Conservation (phyloP, 37 sponge, comb jelly and placozoan genomes). For the Ephydatia muelleri region DNA sequence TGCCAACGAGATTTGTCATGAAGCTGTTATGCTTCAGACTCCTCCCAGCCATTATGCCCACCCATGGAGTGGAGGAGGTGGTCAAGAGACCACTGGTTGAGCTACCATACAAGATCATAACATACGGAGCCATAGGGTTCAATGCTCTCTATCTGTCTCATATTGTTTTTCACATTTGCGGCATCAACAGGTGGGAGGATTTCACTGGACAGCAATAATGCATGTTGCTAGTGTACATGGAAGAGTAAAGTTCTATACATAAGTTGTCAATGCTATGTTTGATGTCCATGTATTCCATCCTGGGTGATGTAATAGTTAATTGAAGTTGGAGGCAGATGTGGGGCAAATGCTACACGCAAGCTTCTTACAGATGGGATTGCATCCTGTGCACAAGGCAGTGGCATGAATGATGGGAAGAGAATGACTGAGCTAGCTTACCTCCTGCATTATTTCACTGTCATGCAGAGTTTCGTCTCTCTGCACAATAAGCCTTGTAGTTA, state of each 20-base stretch:
- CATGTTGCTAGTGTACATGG: too few relatives aligned
- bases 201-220: too few relatives aligned
- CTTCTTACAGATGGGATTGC: constrained; percentile 11
- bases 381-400: background rate
- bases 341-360: constrained; percentile 62
- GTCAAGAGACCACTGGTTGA: constrained; percentile 79
- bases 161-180: constrained; percentile 52
- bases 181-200: constrained; percentile 34
- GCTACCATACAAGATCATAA: constrained; percentile 86
- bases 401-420: background rate
- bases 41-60: constrained; percentile 83
- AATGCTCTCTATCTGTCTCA: constrained; percentile 38
- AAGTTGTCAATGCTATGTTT: background rate
- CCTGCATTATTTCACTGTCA: background rate
- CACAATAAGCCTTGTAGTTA: constrained; percentile 64
- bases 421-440: background rate
- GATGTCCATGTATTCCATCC: constrained; percentile 59
- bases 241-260: background rate
- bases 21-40: constrained; percentile 82
- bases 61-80: constrained; percentile 71
- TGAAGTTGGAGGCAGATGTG: constrained; percentile 70
- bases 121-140: constrained; percentile 80
- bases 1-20: constrained; percentile 78
- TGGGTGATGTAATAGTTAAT: constrained; percentile 63
- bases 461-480: constrained; percentile 50